Percentiles rank a stretch among this genome's conserved stretches.
phyloP scores from a whole-genome alignment of 1,140 invertebrate genomes.

The Drosophila eugracilis region DNA sequence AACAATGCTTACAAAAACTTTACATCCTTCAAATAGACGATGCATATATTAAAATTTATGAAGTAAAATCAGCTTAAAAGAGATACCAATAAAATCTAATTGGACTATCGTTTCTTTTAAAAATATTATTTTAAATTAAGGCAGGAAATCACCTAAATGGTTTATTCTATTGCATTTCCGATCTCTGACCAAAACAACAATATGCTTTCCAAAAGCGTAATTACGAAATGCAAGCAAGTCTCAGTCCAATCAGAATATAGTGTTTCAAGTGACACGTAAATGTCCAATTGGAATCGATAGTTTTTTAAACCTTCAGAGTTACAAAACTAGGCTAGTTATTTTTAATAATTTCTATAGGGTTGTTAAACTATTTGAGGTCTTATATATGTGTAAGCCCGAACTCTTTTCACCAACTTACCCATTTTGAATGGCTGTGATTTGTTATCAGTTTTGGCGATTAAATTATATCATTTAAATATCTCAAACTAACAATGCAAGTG shows the following conservation, averaged over 20 bases:
- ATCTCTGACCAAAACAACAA: not conserved
- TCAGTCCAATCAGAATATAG: not conserved
- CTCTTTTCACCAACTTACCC: conserved; percentile 15
- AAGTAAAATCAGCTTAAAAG: too few species aligned
- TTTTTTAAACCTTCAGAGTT: not conserved
- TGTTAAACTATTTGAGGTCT: not conserved
- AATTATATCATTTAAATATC: conserved; percentile 30
- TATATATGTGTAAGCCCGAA: not conserved
- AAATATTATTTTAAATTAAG: too few species aligned
- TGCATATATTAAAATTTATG: too few species aligned
- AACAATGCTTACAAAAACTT: too few species aligned
- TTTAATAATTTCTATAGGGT: not conserved
- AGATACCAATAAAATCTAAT: too few species aligned
- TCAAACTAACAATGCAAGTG: conserved; percentile 14
- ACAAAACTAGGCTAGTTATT: not conserved
- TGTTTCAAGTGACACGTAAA: not conserved
- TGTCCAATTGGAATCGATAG: not conserved
- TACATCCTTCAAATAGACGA: too few species aligned
- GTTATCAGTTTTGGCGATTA: not conserved
- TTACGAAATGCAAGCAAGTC: too few species aligned
- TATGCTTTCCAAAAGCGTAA: not conserved
- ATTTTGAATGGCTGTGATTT: conserved; percentile 24
- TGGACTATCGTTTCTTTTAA: too few species aligned
- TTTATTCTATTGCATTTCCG: too few species aligned
- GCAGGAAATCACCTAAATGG: not conserved